Evolutionary conservation across 2,797 vertebrate genomes (phyloP).

Genomic region (Allobates femoralis): DNA sequence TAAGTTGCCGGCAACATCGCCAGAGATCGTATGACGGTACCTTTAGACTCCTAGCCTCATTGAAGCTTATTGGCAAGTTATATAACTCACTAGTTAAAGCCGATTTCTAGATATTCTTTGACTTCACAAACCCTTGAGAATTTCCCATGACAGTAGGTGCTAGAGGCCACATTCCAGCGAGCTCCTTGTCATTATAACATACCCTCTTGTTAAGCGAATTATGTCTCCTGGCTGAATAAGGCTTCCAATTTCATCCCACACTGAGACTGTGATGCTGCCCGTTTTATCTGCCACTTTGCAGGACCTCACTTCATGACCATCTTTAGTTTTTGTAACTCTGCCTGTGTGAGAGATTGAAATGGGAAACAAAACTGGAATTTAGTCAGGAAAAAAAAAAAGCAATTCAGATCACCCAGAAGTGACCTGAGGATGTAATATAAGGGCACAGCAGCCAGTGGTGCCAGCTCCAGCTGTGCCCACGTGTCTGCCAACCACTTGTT

Average conservation of each 20-base stretch:
- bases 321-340: slow-evolving; percentile 97
- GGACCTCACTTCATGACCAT: slow-evolving; percentile 96
- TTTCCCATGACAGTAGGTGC: no score
- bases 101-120: no score
- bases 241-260: slow-evolving; percentile 96
- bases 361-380: slow-evolving; percentile 21
- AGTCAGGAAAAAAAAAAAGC: background rate
- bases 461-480: slow-evolving; percentile 38
- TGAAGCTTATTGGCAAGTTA: no score
- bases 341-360: slow-evolving; percentile 75
- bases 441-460: background rate
- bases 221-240: slow-evolving; percentile 97
- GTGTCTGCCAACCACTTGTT: slow-evolving; percentile 24
- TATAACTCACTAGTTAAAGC: no score
- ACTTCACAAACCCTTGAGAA: no score
- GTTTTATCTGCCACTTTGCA: slow-evolving; percentile 98
- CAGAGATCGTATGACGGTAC: no score
- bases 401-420: background rate
- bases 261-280: slow-evolving; percentile 96
- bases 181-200: slow-evolving; percentile 65
- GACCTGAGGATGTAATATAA: background rate
- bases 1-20: no score
- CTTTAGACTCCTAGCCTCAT: no score
- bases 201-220: slow-evolving; percentile 96
- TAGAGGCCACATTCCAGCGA: background rate